Base-by-base conservation (phyloP, 1,140 invertebrate genomes). In the Mycetomoellerius zeteki region DNA sequence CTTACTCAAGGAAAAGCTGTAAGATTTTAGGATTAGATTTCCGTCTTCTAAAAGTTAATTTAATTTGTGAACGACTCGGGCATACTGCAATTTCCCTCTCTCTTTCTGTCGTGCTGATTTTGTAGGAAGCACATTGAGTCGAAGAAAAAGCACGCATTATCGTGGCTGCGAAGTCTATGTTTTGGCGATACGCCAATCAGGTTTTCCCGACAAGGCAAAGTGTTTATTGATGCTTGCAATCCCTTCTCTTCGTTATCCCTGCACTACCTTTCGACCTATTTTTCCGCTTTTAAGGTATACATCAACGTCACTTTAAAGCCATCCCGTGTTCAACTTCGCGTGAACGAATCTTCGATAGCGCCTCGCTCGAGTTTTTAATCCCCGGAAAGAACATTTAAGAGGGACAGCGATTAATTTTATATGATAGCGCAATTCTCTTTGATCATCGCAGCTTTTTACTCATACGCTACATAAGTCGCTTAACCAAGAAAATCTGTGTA, bases 111-210 rank as follows among this genome's bases (percentile, higher is more conserved):
- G 1, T 37, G 8, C 8, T 43, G 37, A 5, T 62, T 47, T 30
- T 10, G 52, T n/a, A 21, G 24, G 7, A 75, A 73, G 37, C 37
- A 71, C 54, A 80, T 58, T 58, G 19, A 24, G 1, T 27, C 10
- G 54, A 60, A 43, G 24, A 84, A 84, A 84, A 84, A 84, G 56
- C 56, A 47, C 54, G 80, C 67, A 84, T 84, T 84, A 84, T n/a
- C 47, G n/a, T 21, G 54, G 56, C 56, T 60, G 21, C 33, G 14
- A 73, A 82, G 80, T 73, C 67, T 84, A 67, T 84, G 69, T 84
- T 84, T 84, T 84, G 80, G 80, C 80, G 54, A 37, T 84, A 84
- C 43, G 69, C 80, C 80, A 84, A 84, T 84, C 80, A 84, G 37
- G 37, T 43, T 84, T 71, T 30, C 54, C 33, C 54, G 43, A 33